phyloP scores from a whole-genome alignment of 2,888 invertebrate species.

The Latrodectus hesperus region DNA sequence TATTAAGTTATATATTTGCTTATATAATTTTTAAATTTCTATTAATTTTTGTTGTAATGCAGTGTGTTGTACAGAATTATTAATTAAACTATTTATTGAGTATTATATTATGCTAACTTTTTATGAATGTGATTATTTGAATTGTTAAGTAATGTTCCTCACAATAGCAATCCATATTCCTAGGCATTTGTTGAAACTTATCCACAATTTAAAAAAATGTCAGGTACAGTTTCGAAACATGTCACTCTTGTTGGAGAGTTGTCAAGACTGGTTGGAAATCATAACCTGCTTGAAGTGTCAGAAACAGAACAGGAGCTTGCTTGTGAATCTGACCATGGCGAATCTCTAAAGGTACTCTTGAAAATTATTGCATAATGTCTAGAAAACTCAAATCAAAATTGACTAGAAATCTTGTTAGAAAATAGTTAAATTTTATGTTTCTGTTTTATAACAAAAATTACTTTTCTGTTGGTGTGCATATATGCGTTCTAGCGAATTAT shows the following conservation, averaged over 20 bases:
- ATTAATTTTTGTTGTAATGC: too few relatives aligned
- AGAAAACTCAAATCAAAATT: too few relatives aligned
- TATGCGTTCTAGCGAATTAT: too few relatives aligned
- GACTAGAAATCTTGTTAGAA: too few relatives aligned
- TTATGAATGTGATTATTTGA: not conserved
- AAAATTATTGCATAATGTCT: not conserved
- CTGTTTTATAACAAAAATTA: too few relatives aligned
- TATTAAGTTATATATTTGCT: too few relatives aligned
- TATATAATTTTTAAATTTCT: too few relatives aligned
- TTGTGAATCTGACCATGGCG: constrained; percentile 80
- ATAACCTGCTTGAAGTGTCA: constrained; percentile 90
- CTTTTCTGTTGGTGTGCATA: too few relatives aligned
- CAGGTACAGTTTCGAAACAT: constrained; percentile 97
- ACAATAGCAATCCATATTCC: not conserved
- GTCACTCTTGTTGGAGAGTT: constrained; percentile 97
- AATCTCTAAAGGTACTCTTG: constrained; percentile 78
- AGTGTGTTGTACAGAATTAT: too few relatives aligned
- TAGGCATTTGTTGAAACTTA: constrained; percentile 95
- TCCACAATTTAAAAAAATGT: constrained; percentile 97
- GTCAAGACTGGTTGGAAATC: constrained; percentile 85
- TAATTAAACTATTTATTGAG: too few relatives aligned
- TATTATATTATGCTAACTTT: not conserved
- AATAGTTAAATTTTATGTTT: too few relatives aligned
- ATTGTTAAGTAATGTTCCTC: not conserved
- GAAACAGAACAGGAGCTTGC: constrained; percentile 95